Evolutionary conservation across 2,888 invertebrate genomes (phyloP).

Genomic region (Papilio demoleus): DNA sequence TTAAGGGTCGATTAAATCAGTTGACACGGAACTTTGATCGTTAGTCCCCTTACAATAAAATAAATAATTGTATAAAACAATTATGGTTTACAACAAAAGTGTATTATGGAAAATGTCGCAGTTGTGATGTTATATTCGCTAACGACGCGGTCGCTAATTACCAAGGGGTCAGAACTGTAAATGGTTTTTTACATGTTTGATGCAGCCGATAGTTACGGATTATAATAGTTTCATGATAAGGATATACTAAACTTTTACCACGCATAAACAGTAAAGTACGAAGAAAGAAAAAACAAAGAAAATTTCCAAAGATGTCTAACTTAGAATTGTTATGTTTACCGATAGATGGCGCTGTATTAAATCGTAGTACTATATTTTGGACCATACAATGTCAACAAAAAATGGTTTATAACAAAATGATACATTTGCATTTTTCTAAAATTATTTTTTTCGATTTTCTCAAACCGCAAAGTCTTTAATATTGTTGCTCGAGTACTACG

Average conservation of each 20-base stretch:
- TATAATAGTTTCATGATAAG: background rate
- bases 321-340: background rate
- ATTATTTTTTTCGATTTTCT: too few species aligned
- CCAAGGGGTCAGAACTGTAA: slow-evolving; percentile 20
- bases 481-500: background rate
- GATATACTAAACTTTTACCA: background rate
- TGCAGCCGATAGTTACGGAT: slow-evolving; percentile 32
- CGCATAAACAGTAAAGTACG: too few species aligned
- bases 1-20: slow-evolving; percentile 29
- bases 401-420: background rate
- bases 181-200: slow-evolving; percentile 24
- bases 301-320: too few species aligned
- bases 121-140: slow-evolving; percentile 20
- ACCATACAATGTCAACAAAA: background rate
- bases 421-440: too few species aligned
- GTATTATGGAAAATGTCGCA: slow-evolving; percentile 36
- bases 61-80: slow-evolving; percentile 24
- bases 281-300: too few species aligned
- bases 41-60: slow-evolving; percentile 13
- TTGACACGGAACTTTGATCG: slow-evolving; percentile 13
- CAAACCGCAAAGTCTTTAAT: background rate
- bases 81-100: slow-evolving; percentile 18
- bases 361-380: background rate
- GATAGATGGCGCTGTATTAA: slow-evolving; percentile 12
- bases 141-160: slow-evolving; percentile 31